Conservation (phyloP, 2,113 vertebrate genomes). For the Hylia prasina region DNA sequence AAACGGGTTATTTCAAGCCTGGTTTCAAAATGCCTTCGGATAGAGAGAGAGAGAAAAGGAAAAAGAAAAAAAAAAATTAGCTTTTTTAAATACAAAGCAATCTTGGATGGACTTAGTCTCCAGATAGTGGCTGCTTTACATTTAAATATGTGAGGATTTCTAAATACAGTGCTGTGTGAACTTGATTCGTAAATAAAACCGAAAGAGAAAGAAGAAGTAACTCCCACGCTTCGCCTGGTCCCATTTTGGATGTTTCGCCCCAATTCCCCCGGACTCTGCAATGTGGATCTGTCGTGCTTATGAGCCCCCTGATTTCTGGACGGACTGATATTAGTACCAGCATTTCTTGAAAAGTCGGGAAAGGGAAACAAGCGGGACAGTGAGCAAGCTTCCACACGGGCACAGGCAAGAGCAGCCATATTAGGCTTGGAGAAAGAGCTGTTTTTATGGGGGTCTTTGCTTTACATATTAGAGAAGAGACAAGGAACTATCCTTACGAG, state of each 20-base stretch:
- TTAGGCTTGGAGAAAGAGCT: neutral
- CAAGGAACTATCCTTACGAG: neutral
- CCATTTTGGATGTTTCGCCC: neutral
- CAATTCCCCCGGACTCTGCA: neutral
- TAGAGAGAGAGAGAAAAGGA: neutral
- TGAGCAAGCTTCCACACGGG: neutral
- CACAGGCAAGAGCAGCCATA: slow-evolving; percentile 15
- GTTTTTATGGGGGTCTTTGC: neutral
- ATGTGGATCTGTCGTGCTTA: neutral
- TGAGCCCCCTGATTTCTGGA: neutral
- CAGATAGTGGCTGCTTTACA: neutral
- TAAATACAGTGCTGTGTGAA: neutral
- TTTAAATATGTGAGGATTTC: neutral
- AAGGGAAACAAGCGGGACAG: neutral
- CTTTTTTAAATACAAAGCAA: neutral
- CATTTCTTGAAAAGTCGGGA: neutral
- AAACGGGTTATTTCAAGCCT: neutral
- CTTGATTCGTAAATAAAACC: neutral
- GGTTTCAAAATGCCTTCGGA: neutral
- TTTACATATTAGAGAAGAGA: neutral
- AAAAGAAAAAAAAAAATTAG: no score
- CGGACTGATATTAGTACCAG: neutral
- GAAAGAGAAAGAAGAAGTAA: neutral
- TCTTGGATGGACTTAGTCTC: neutral
- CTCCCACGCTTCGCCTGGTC: no score